phyloP scores from a whole-genome alignment of 23 tunicate species.

The Pegea sp. region DNA sequence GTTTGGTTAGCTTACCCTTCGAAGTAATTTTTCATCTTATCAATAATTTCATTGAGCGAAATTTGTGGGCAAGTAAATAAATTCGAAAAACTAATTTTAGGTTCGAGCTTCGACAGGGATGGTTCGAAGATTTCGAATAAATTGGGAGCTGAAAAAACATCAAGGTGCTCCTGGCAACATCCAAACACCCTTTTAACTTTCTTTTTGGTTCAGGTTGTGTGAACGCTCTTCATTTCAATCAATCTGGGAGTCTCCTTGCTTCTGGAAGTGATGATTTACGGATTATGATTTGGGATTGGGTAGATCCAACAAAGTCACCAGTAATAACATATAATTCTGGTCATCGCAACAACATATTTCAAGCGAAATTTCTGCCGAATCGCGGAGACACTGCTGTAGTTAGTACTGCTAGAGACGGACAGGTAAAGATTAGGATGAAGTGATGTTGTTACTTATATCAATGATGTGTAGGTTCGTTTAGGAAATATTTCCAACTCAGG shows the following conservation, averaged over 20 bases:
- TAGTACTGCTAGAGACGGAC: constrained; percentile 79
- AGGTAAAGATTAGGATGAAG: constrained; percentile 12
- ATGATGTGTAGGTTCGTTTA: constrained; percentile 25
- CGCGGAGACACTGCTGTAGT: constrained; percentile 50
- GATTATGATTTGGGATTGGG: constrained; percentile 69
- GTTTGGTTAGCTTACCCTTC: too few relatives aligned
- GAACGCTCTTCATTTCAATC: constrained; percentile 74
- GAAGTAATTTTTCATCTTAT: too few relatives aligned
- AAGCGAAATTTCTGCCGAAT: constrained; percentile 74
- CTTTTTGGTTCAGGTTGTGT: constrained; percentile 39
- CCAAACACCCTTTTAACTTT: not conserved
- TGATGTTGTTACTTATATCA: not conserved
- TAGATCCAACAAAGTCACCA: constrained; percentile 7
- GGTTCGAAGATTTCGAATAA: constrained; percentile 28
- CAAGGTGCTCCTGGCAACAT: constrained; percentile 32
- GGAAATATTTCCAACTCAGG: constrained; percentile 56
- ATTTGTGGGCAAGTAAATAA: too few relatives aligned
- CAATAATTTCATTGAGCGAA: too few relatives aligned
- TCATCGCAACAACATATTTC: constrained; percentile 72
- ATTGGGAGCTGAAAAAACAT: constrained; percentile 25
- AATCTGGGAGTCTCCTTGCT: constrained; percentile 50
- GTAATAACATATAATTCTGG: constrained; percentile 45
- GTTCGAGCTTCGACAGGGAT: constrained; percentile 40
- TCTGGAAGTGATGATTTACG: constrained; percentile 80
- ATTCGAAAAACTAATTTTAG: too few relatives aligned